A percentile compares a stretch with the other conserved stretches of the same genome.
phyloP scores from a whole-genome alignment of 2,888 invertebrate species.

The Amiota minor region DNA sequence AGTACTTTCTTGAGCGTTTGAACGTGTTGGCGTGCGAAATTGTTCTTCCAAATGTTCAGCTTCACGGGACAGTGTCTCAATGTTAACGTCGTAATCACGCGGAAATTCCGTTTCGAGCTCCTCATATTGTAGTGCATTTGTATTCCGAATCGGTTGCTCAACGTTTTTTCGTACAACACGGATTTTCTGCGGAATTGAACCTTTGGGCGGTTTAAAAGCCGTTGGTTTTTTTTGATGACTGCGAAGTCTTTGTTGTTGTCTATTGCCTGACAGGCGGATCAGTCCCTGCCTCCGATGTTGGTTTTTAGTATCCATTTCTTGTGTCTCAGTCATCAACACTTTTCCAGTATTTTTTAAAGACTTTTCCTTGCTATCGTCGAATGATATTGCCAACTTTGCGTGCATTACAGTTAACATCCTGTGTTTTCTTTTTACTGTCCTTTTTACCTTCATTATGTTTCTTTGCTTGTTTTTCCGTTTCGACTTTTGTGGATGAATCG shows the following conservation, averaged over 20 bases:
- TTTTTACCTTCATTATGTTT: slow-evolving; percentile 58
- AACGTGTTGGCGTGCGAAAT: slow-evolving; percentile 68
- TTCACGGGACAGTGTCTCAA: slow-evolving; percentile 73
- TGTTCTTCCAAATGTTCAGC: slow-evolving; percentile 73
- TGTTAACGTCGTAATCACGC: slow-evolving; percentile 73
- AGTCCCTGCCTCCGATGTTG: slow-evolving; percentile 59
- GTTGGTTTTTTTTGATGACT: slow-evolving; percentile 45
- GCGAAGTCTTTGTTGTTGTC: slow-evolving; percentile 38
- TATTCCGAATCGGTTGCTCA: slow-evolving; percentile 68
- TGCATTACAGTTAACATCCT: slow-evolving; percentile 43
- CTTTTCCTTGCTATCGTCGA: slow-evolving; percentile 59
- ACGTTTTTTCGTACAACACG: slow-evolving; percentile 73
- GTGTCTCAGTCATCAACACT: slow-evolving; percentile 41
- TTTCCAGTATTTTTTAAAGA: slow-evolving; percentile 45
- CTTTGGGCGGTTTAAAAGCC: slow-evolving; percentile 44
- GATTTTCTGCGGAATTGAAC: slow-evolving; percentile 59
- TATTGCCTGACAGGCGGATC: slow-evolving; percentile 51
- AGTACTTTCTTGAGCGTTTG: slow-evolving; percentile 53
- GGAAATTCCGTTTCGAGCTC: slow-evolving; percentile 73
- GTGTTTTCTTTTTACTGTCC: slow-evolving; percentile 53
- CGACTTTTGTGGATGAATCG: slow-evolving; percentile 41
- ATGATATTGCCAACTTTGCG: slow-evolving; percentile 51
- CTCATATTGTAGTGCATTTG: slow-evolving; percentile 64
- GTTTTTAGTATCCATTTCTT: slow-evolving; percentile 57
- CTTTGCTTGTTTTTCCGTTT: slow-evolving; percentile 39